A percentile compares a stretch with the other conserved stretches of the same genome.
Evolutionary conservation across 64 coral and sea anemone species (phyloP).

Genomic region (Pocillopora damicornis): DNA sequence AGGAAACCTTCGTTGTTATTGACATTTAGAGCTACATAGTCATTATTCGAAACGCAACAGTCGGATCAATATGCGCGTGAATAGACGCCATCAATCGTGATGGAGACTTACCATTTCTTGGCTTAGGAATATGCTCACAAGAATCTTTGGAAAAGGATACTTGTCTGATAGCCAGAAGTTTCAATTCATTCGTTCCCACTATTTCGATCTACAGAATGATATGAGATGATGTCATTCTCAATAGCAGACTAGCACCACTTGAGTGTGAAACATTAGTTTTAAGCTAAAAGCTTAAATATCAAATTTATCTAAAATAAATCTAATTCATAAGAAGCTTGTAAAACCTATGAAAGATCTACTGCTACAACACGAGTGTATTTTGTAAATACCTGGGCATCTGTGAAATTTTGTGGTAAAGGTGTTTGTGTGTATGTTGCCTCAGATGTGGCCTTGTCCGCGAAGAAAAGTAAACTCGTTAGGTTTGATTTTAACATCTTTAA

Average conservation of each 20-base stretch:
- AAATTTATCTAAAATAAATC: too few species aligned
- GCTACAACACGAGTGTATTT: not conserved
- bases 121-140: not conserved
- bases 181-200: not conserved
- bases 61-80: too few species aligned
- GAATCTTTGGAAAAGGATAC: conserved; percentile 2
- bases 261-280: too few species aligned
- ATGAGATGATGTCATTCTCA: not conserved
- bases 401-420: not conserved
- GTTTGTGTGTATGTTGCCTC: not conserved
- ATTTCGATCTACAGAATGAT: not conserved
- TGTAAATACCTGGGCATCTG: not conserved
- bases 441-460: not conserved
- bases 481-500: not conserved
- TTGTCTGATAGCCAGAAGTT: not conserved
- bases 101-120: not conserved
- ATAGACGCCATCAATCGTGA: too few species aligned
- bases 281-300: too few species aligned
- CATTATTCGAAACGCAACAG: too few species aligned
- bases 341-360: too few species aligned
- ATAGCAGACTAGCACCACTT: too few species aligned
- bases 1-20: too few species aligned
- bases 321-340: too few species aligned
- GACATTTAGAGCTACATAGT: too few species aligned
- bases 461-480: not conserved